Conservation (phyloP, 2,888 invertebrate genomes). For the Hirtodrosophila duncani region DNA sequence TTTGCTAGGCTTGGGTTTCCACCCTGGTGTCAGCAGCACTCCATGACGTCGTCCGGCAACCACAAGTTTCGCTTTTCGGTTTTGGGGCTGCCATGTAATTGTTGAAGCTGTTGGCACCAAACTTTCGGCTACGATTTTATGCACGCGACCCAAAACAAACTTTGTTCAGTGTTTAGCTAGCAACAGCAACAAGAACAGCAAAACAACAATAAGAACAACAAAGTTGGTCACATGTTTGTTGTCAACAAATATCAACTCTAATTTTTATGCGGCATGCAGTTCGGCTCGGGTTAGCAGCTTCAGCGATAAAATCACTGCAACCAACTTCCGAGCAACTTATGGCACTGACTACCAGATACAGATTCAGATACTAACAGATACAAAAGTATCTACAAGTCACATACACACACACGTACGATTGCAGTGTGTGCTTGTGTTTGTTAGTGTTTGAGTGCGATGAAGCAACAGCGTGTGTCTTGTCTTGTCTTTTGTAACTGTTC, state of each 20-base stretch:
- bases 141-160: conserved; percentile 32
- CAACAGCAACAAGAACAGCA: conserved; percentile 9
- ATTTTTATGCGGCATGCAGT: conserved; percentile 60
- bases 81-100: conserved; percentile 29
- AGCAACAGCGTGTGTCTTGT: conserved; percentile 16
- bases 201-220: conserved; percentile 19
- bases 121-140: conserved; percentile 26
- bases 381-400: conserved; percentile 53
- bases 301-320: conserved; percentile 46
- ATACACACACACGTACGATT: conserved; percentile 8
- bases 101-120: conserved; percentile 22
- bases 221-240: conserved; percentile 59
- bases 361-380: too few species aligned
- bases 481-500: not conserved
- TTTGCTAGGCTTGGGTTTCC: conserved; percentile 22
- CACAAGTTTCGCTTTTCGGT: conserved; percentile 49
- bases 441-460: conserved; percentile 15
- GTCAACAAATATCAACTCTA: conserved; percentile 64
- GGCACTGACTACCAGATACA: conserved; percentile 39
- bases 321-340: conserved; percentile 36
- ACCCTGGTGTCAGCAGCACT: conserved; percentile 52
- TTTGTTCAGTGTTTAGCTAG: conserved; percentile 6
- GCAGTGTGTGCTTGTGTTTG: conserved; percentile 1
- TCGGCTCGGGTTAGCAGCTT: conserved; percentile 41
- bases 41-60: conserved; percentile 38